These are phyloP conservation scores for Holothuria leucospilota DNA, from an alignment of 53 echinoderm and acorn worm genomes.

Conservation along the genomic window DNA sequence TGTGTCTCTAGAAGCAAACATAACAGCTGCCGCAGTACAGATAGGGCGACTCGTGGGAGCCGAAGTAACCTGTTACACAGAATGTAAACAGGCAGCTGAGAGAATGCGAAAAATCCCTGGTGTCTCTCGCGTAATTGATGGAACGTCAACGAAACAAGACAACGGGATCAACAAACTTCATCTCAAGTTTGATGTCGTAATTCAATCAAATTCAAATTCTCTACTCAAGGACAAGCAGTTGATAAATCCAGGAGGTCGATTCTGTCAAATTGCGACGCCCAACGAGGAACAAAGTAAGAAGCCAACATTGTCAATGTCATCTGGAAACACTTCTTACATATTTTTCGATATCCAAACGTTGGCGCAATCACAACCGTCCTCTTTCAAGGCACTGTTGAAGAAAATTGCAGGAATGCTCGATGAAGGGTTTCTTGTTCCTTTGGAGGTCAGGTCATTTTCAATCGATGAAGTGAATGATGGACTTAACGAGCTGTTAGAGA, in stretches of 20 bases:
- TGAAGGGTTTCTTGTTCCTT: slow-evolving; percentile 66
- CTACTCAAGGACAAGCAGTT: slow-evolving; percentile 67
- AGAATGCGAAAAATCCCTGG: slow-evolving; percentile 28
- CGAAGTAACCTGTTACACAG: slow-evolving; percentile 65
- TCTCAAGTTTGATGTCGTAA: slow-evolving; percentile 81
- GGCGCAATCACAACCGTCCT: slow-evolving; percentile 57
- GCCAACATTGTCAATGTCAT: slow-evolving; percentile 4
- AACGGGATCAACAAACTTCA: slow-evolving; percentile 70
- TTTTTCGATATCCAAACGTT: slow-evolving; percentile 43
- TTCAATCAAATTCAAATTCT: slow-evolving; percentile 63
- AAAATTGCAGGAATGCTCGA: slow-evolving; percentile 66
- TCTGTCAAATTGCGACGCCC: slow-evolving; percentile 66
- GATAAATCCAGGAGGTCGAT: slow-evolving; percentile 72
- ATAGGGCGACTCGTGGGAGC: slow-evolving; percentile 73
- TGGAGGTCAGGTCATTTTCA: slow-evolving; percentile 45
- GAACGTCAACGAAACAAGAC: slow-evolving; percentile 58
- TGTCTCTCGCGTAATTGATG: slow-evolving; percentile 56
- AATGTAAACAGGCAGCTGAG: background rate
- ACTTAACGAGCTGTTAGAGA: slow-evolving; percentile 34
- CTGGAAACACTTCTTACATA: slow-evolving; percentile 5
- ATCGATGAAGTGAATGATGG: slow-evolving; percentile 56
- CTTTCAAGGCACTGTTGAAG: slow-evolving; percentile 55
- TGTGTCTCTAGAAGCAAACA: slow-evolving; percentile 67
- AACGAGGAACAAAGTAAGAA: background rate
- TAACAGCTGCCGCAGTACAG: slow-evolving; percentile 79